Percentiles rank a stretch among this genome's conserved stretches.
Conservation (phyloP, 2,113 vertebrate genomes). For the Pholis gunnellus region DNA sequence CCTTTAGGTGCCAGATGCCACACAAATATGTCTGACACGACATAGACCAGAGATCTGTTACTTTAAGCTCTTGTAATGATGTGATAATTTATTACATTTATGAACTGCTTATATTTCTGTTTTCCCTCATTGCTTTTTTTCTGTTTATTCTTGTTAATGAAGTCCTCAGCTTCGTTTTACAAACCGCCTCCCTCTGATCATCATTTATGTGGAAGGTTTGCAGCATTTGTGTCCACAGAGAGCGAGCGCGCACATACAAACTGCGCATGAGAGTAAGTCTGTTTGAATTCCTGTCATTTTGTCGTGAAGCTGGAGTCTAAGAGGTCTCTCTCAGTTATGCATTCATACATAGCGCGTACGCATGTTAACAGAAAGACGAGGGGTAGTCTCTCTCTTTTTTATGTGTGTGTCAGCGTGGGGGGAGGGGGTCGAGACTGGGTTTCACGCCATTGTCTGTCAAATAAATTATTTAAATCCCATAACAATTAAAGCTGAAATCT, state of each 20-base stretch:
- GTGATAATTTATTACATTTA: background rate
- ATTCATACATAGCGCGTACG: background rate
- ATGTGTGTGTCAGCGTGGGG: slow-evolving; percentile 37
- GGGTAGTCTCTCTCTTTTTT: background rate
- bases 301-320: background rate
- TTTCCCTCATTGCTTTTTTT: background rate
- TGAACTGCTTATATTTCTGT: slow-evolving; percentile 1
- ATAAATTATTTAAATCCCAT: slow-evolving; percentile 86
- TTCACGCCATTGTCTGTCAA: slow-evolving; percentile 73
- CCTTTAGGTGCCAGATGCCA: slow-evolving; percentile 16
- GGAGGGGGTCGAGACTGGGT: slow-evolving; percentile 52
- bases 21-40: slow-evolving; percentile 21
- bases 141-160: slow-evolving; percentile 10
- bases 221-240: slow-evolving; percentile 14
- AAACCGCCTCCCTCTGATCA: slow-evolving; percentile 26
- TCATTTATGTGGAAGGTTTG: slow-evolving; percentile 31
- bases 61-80: background rate
- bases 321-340: background rate
- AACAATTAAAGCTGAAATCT: slow-evolving; percentile 82
- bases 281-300: slow-evolving; percentile 12
- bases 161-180: slow-evolving; percentile 7
- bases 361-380: slow-evolving; percentile 22
- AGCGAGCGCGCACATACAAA: slow-evolving; percentile 9
- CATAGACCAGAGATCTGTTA: background rate
- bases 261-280: background rate